phyloP scores from a whole-genome alignment of 2,797 vertebrate species.

The Huso huso region DNA sequence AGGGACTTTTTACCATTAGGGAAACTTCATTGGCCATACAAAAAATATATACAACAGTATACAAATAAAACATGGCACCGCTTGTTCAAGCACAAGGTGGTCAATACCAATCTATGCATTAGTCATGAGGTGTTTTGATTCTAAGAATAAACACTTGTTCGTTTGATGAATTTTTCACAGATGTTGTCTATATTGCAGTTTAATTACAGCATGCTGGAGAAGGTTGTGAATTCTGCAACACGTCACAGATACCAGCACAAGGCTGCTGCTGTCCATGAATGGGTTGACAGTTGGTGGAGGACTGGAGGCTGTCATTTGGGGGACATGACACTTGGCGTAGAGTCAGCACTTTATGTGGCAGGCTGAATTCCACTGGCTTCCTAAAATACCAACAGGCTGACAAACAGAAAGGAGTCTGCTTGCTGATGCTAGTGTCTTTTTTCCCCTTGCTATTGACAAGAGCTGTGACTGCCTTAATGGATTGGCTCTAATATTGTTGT shows the following conservation, averaged over 20 bases:
- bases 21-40: neutral
- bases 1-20: too few species aligned
- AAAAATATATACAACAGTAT: neutral
- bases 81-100: constrained; percentile 26
- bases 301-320: constrained; percentile 19
- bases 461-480: constrained; percentile 5
- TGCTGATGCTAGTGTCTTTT: constrained; percentile 14
- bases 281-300: constrained; percentile 27
- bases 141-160: constrained; percentile 39
- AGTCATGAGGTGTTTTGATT: constrained; percentile 40
- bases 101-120: constrained; percentile 41
- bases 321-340: constrained; percentile 24
- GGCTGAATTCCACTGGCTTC: constrained; percentile 34
- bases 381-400: constrained; percentile 31
- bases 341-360: constrained; percentile 19
- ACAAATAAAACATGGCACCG: constrained; percentile 11
- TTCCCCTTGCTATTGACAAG: constrained; percentile 17
- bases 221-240: constrained; percentile 28
- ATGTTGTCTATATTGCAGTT: constrained; percentile 37
- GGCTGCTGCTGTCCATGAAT: constrained; percentile 17
- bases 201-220: constrained; percentile 36
- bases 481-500: constrained; percentile 8
- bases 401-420: constrained; percentile 21
- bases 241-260: constrained; percentile 12
- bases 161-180: constrained; percentile 46